Conservation (phyloP, 2,888 invertebrate species). For the Anthophora plumipes region DNA sequence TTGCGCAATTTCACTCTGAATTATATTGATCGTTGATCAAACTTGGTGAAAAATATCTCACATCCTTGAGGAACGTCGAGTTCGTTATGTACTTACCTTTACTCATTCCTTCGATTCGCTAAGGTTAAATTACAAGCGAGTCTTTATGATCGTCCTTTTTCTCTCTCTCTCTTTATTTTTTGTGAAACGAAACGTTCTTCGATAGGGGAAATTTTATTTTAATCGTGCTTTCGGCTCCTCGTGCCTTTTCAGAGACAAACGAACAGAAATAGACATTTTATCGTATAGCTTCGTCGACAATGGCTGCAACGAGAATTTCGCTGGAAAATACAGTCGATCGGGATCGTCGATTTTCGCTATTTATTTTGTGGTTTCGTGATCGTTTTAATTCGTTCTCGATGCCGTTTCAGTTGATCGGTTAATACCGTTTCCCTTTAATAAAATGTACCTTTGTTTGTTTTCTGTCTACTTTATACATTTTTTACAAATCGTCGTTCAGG, state of each 20-base stretch:
- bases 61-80: constrained; percentile 7
- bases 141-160: constrained; percentile 23
- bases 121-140: constrained; percentile 38
- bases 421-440: neutral
- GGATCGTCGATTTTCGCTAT: neutral
- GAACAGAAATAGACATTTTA: constrained; percentile 32
- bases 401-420: neutral
- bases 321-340: neutral
- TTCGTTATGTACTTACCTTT: constrained; percentile 25
- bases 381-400: neutral
- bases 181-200: neutral
- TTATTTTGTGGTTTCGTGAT: neutral
- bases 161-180: too few relatives aligned
- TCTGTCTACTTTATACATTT: neutral
- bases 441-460: neutral
- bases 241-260: constrained; percentile 17
- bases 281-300: constrained; percentile 17
- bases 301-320: neutral
- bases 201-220: constrained; percentile 27
- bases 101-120: constrained; percentile 35
- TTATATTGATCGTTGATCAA: constrained; percentile 43
- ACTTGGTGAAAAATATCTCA: constrained; percentile 37
- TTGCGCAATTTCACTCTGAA: constrained; percentile 32
- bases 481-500: neutral
- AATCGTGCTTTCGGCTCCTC: constrained; percentile 19